A percentile compares a stretch with the other conserved stretches of the same genome.
phyloP scores from a whole-genome alignment of 2,113 vertebrate genomes.

The Perccottus glenii region DNA sequence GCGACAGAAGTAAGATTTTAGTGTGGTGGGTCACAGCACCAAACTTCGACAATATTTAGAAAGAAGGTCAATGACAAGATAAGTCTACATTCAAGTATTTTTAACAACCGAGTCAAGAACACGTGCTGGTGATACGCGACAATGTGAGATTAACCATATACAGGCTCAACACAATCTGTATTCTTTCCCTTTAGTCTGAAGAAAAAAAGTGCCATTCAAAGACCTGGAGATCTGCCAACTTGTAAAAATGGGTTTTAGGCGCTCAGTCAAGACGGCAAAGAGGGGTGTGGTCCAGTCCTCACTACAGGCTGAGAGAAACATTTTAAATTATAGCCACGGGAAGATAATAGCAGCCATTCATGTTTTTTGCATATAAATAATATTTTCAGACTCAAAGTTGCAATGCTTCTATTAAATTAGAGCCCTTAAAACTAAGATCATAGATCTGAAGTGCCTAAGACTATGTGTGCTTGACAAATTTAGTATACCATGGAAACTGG shows the following conservation, averaged over 20 bases:
- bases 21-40: too few relatives aligned
- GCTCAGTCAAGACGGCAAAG: conserved; percentile 22
- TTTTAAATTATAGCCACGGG: conserved; percentile 1
- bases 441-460: too few relatives aligned
- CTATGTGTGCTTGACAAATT: too few relatives aligned
- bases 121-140: not conserved
- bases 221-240: conserved; percentile 42
- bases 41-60: too few relatives aligned
- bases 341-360: not conserved
- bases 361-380: not conserved
- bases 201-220: conserved; percentile 6
- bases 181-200: not conserved
- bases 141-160: not conserved
- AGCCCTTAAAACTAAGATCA: not conserved
- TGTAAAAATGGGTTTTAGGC: conserved; percentile 45
- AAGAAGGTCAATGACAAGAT: too few relatives aligned
- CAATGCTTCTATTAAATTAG: too few relatives aligned
- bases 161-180: not conserved
- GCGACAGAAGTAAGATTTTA: too few relatives aligned
- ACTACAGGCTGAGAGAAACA: conserved; percentile 13
- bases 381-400: not conserved
- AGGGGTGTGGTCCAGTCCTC: conserved; percentile 39
- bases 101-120: too few relatives aligned
- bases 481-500: too few relatives aligned
- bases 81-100: too few relatives aligned